Percentiles rank a stretch among this genome's conserved stretches.
These are phyloP conservation scores for Leptoteleia sp. DNA, from an alignment of 1,140 invertebrate genomes.

Conservation along the genomic window DNA sequence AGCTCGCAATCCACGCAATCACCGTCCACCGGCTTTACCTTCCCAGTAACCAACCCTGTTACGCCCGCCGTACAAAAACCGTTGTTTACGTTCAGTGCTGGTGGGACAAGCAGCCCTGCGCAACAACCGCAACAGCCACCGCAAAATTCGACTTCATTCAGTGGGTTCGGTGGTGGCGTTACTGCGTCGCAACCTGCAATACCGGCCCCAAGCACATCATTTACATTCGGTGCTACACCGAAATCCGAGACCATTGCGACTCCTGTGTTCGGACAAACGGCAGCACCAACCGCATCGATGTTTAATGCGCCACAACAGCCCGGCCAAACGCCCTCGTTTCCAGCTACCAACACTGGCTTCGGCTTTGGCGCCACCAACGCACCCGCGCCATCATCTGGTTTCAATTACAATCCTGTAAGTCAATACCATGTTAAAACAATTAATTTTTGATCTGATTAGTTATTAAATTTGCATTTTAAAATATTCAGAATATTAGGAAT, in stretches of 20 bases:
- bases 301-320: slow-evolving; percentile 70
- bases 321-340: slow-evolving; percentile 59
- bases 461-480: too few relatives aligned
- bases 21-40: slow-evolving; percentile 63
- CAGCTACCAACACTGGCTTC: slow-evolving; percentile 67
- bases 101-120: slow-evolving; percentile 11
- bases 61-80: slow-evolving; percentile 43
- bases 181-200: slow-evolving; percentile 1
- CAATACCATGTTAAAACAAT: too few relatives aligned
- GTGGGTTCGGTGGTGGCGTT: slow-evolving; percentile 41
- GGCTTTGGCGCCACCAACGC: slow-evolving; percentile 69
- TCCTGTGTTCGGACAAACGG: slow-evolving; percentile 68
- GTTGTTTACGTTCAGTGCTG: slow-evolving; percentile 61
- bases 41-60: slow-evolving; percentile 30
- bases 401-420: slow-evolving; percentile 52
- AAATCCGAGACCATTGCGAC: slow-evolving; percentile 64
- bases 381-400: slow-evolving; percentile 62
- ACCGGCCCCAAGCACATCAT: slow-evolving; percentile 39
- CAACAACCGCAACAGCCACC: slow-evolving; percentile 14
- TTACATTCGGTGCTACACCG: slow-evolving; percentile 71
- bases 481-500: too few relatives aligned
- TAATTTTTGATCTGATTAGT: too few relatives aligned
- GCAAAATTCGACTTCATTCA: background rate
- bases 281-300: slow-evolving; percentile 50
- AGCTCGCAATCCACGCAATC: slow-evolving; percentile 31